Base-by-base conservation (phyloP, 2,113 vertebrate genomes). In the Herpailurus yagouaroundi region DNA sequence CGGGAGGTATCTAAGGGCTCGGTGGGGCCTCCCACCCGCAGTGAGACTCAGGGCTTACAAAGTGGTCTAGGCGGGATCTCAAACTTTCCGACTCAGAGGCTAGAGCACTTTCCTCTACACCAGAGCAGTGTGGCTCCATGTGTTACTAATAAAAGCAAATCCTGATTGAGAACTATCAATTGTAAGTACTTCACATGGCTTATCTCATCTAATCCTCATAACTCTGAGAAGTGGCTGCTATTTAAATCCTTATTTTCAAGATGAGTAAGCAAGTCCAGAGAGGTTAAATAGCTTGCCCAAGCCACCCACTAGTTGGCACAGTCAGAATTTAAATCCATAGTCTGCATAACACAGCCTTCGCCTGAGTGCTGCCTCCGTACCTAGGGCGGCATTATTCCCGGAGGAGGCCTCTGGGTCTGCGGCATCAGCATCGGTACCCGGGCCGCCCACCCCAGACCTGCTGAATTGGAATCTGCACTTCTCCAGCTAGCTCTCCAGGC, bases 211-310 rank as follows among this genome's bases (percentile, higher is more conserved):
- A 97, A 98, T 97, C 94, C 92, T 94, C 91, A 74, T n/a, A 81
- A 66, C 38, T 89, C 86, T n/a, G 50, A 45, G 48, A 64, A 57
- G 77, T 73, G 86, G 89, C 85, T 86, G 80, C 93, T 96, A 68
- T 82, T 95, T 94, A 89, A 96, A 95, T 94, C 91, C 73, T 94
- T 93, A 89, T 93, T 98, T 95, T 94, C 91, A 91, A 94, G 96
- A 95, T 55, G 71, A 97, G 89, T 91, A 81, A 85, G 91, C 96
- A 91, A 91, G 96, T 33, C 73, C 52, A 36, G 50, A 73, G 85
- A 91, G 81, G 84, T 93, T 83, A 41, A 93, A 80, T 11, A 74
- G 82, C 74, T 97, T 71, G 89, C 50, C 38, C 71, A 89, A 95
- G 89, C 45, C 63, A 81, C 60, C 68, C 36, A 41, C 81, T 82